Conservation (phyloP, 92 coral and sea anemone genomes). For the Parazoanthus atlanticus region DNA sequence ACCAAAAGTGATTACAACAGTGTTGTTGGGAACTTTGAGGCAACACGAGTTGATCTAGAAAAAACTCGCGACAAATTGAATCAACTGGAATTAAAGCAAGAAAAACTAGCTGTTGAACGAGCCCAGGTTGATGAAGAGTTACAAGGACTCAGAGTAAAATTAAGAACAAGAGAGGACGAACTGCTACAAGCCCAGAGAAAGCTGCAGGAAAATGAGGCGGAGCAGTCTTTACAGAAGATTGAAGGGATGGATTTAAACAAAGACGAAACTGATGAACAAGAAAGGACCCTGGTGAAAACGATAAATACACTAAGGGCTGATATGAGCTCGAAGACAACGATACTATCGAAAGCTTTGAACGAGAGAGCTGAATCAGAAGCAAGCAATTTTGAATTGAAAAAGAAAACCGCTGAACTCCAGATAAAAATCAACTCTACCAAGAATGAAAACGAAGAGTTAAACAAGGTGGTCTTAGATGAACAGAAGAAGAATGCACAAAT, state of each 20-base stretch:
- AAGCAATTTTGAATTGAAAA: background rate
- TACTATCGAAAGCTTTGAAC: background rate
- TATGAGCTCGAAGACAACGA: background rate
- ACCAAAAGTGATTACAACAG: background rate
- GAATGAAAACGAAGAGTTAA: slow-evolving; percentile 21
- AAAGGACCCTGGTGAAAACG: background rate
- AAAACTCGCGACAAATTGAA: background rate
- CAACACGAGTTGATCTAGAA: slow-evolving; percentile 1
- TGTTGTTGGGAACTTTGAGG: slow-evolving; percentile 10
- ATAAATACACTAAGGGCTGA: background rate
- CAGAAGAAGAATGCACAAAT: slow-evolving; percentile 15
- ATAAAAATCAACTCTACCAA: slow-evolving; percentile 1
- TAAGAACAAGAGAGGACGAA: slow-evolving; percentile 19
- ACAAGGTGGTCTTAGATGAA: background rate
- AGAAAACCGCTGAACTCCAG: slow-evolving; percentile 20
- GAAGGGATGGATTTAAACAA: background rate
- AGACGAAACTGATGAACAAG: background rate
- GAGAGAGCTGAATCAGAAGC: slow-evolving; percentile 27
- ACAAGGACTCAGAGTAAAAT: background rate
- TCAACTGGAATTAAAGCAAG: background rate
- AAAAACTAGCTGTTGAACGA: background rate
- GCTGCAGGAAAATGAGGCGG: background rate
- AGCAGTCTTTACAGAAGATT: background rate
- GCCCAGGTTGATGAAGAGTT: slow-evolving; percentile 6
- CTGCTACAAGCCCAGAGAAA: slow-evolving; percentile 6